A percentile compares a stretch with the other conserved stretches of the same genome.
Conservation (phyloP, 2,113 vertebrate genomes). For the Agapornis roseicollis region DNA sequence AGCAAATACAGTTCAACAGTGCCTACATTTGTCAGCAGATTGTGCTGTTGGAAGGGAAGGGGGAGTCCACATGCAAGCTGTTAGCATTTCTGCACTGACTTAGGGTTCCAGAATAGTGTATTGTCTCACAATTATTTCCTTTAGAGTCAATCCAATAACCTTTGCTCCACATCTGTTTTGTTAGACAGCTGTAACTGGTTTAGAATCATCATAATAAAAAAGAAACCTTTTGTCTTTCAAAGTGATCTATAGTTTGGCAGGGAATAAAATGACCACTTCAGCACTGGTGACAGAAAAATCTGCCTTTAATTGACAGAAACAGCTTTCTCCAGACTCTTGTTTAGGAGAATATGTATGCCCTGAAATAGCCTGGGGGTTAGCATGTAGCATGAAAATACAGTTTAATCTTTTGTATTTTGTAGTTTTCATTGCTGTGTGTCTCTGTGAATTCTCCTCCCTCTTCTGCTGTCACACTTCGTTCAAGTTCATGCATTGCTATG, state of each 20-base stretch:
- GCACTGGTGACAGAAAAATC: constrained; percentile 20
- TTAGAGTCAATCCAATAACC: constrained; percentile 19
- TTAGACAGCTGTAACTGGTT: constrained; percentile 59
- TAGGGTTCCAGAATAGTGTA: neutral
- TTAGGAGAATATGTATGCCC: neutral
- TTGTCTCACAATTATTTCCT: constrained; percentile 27
- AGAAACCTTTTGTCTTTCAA: constrained; percentile 8
- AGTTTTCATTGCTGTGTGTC: neutral
- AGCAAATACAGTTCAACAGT: neutral
- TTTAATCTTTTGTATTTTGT: neutral
- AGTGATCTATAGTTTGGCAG: constrained; percentile 32
- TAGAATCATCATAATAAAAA: constrained; percentile 15
- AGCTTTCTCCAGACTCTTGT: neutral
- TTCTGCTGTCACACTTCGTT: neutral
- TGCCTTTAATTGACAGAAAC: constrained; percentile 37
- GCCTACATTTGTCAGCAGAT: neutral
- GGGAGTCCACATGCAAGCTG: neutral
- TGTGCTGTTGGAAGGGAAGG: neutral
- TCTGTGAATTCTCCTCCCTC: neutral
- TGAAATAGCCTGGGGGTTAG: neutral
- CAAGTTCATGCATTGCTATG: neutral
- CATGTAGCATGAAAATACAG: neutral
- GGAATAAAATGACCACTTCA: constrained; percentile 40
- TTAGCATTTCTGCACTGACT: neutral
- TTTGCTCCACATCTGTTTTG: constrained; percentile 61